phyloP scores from a whole-genome alignment of 1,140 invertebrate genomes.

The Neodiprion fabricii region DNA sequence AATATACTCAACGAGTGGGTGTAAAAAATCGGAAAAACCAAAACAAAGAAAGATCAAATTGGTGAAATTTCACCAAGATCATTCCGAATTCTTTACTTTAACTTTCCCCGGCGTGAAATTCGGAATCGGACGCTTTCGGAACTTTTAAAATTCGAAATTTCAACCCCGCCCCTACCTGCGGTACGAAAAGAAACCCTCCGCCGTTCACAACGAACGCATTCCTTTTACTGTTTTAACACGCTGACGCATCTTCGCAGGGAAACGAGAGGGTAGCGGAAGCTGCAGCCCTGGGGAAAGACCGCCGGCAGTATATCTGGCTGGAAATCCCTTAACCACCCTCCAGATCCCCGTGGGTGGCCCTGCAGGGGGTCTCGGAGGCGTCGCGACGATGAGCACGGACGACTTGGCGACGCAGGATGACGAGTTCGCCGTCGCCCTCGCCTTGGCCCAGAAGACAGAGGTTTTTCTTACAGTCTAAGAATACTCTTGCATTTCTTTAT shows the following conservation, averaged over 20 bases:
- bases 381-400: constrained; percentile 44
- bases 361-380: constrained; percentile 25
- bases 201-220: background rate
- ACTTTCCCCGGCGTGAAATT: background rate
- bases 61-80: no score
- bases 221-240: background rate
- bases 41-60: no score
- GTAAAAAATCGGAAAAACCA: no score
- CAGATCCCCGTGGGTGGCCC: constrained; percentile 28
- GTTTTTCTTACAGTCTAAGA: constrained; percentile 22
- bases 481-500: no score
- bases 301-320: constrained; percentile 22
- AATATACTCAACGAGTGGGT: no score
- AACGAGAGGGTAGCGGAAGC: constrained; percentile 37
- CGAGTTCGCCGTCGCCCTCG: constrained; percentile 41
- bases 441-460: constrained; percentile 43
- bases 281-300: constrained; percentile 33
- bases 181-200: background rate
- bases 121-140: no score
- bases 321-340: constrained; percentile 28
- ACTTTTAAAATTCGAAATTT: no score
- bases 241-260: constrained; percentile 30
- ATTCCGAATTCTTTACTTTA: background rate
- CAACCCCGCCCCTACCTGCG: background rate
- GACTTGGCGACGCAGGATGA: constrained; percentile 43